phyloP scores from a whole-genome alignment of 92 coral and sea anemone species.

The Siderastrea siderea region DNA sequence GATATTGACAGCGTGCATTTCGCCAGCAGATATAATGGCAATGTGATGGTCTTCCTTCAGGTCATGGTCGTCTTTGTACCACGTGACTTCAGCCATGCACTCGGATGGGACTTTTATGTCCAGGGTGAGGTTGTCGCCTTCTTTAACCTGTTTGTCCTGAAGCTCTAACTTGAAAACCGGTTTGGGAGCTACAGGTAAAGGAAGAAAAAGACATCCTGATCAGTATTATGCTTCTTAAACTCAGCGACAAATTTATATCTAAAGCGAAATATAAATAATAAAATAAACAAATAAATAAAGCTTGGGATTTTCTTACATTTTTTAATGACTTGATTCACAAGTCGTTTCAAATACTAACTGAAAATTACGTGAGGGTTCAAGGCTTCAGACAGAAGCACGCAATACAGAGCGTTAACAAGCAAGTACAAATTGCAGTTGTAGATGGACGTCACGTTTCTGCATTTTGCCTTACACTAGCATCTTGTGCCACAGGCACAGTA shows the following conservation, averaged over 20 bases:
- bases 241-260: too few relatives aligned
- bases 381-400: too few relatives aligned
- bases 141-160: constrained; percentile 89
- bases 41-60: constrained; percentile 91
- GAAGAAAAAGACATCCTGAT: background rate
- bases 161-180: constrained; percentile 80
- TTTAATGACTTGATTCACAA: too few relatives aligned
- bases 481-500: too few relatives aligned
- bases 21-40: constrained; percentile 84
- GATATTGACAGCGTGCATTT: constrained; percentile 92
- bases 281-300: too few relatives aligned
- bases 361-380: too few relatives aligned
- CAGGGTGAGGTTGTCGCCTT: constrained; percentile 87
- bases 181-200: constrained; percentile 16
- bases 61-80: constrained; percentile 90
- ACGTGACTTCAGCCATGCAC: constrained; percentile 83
- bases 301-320: too few relatives aligned
- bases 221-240: background rate
- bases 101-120: constrained; percentile 88
- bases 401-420: too few relatives aligned
- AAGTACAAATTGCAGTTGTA: too few relatives aligned
- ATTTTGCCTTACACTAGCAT: background rate
- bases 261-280: too few relatives aligned
- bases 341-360: too few relatives aligned
- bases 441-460: background rate